Evolutionary conservation across 64 coral and sea anemone species (phyloP), one percentile per base, ranked within the genome.

Genomic region (Montipora cactus): DNA sequence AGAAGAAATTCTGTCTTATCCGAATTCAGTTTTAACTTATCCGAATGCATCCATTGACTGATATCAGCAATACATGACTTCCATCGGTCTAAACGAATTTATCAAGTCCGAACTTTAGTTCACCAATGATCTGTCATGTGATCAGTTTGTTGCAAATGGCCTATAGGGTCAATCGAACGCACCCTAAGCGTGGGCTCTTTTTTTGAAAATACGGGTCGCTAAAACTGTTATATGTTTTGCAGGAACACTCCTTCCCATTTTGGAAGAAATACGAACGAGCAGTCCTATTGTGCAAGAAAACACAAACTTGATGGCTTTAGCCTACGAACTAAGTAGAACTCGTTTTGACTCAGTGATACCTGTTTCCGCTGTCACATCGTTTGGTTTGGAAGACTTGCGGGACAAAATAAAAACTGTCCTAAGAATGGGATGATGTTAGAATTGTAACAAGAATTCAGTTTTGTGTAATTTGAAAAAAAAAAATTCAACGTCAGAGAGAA

Each of bases 381-480:
- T 86, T 71, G 82, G 82, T n/a, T 51, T 86, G 47, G 62, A 86
- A 10, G 82, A 71, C 66, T 44, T 86, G 46, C 82, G 62, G 4
- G 46, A 86, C 18, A 86, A 72, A 23, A 73, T 86, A 7, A 86
- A 86, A 86, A 59, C 76, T 5, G 1, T 78, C 15, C 76, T 78
- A 7, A 49, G 13, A 78, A 78, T 77, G 2, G 9, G 28, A 11
- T 12, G 11, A 18, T 4, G 14, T 67, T 67, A 47, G 44, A 47
- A 47, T 47, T 49, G 45, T 78, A 19, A 71, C 4, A 15, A 71
- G 67, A 5, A 15, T 14, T 64, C 13, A 3, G 59, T 13, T 0
- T 64, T 64, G 9, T 64, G 13, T 13, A 11, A 12, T 13, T 15
- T 53, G 51, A 55, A 1, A n/a, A n/a, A n/a, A n/a, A n/a, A n/a